Conservation (phyloP, 1,140 invertebrate genomes). For the Drosophila insularis region DNA sequence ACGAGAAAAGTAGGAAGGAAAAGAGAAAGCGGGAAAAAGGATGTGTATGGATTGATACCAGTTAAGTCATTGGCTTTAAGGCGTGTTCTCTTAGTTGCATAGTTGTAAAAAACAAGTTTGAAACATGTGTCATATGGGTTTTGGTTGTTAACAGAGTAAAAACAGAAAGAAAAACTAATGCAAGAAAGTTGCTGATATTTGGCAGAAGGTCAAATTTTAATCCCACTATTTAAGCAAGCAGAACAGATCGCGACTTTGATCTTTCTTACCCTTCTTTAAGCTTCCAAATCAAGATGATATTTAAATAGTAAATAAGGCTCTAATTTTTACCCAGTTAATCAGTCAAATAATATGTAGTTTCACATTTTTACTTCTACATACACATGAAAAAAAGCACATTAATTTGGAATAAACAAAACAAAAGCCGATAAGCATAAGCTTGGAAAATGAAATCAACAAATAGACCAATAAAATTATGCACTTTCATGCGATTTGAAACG, state of each 20-base stretch:
- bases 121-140: slow-evolving; percentile 4
- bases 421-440: slow-evolving; percentile 46
- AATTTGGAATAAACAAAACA: slow-evolving; percentile 65
- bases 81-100: neutral
- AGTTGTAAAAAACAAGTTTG: neutral
- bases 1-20: slow-evolving; percentile 19
- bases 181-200: neutral
- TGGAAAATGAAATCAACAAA: slow-evolving; percentile 60
- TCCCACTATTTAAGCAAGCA: too few relatives aligned
- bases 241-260: too few relatives aligned
- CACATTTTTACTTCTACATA: neutral
- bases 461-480: slow-evolving; percentile 68
- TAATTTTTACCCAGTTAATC: too few relatives aligned
- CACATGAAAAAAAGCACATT: slow-evolving; percentile 59
- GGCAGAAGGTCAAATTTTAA: neutral
- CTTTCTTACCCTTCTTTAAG: too few relatives aligned
- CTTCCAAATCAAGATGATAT: too few relatives aligned
- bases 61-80: slow-evolving; percentile 3
- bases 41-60: neutral
- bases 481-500: slow-evolving; percentile 51
- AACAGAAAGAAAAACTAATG: neutral
- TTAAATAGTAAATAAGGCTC: too few relatives aligned
- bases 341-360: too few relatives aligned
- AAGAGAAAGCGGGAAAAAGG: neutral
- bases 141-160: neutral